phyloP scores from a whole-genome alignment of 2,113 vertebrate species.

The Mobula hypostoma region DNA sequence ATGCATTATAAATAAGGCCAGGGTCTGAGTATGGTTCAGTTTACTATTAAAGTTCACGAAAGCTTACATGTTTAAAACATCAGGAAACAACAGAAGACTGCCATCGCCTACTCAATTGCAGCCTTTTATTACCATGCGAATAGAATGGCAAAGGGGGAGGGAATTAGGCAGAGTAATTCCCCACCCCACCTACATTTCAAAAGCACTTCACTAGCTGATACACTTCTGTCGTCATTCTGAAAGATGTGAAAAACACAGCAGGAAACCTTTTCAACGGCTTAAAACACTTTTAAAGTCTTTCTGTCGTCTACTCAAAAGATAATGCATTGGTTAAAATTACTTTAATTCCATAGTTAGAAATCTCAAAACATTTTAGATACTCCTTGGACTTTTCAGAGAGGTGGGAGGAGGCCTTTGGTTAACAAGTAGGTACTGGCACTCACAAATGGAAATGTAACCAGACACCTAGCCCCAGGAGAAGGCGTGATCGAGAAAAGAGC shows the following conservation, averaged over 20 bases:
- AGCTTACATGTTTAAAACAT: background rate
- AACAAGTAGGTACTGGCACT: background rate
- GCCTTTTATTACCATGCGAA: background rate
- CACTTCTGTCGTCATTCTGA: background rate
- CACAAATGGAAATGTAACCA: background rate
- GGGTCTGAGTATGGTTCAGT: background rate
- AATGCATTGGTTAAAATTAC: background rate
- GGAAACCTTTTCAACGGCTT: background rate
- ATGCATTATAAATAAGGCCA: background rate
- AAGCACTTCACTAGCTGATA: too few relatives aligned
- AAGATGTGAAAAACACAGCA: background rate
- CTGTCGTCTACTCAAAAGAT: background rate
- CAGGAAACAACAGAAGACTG: background rate
- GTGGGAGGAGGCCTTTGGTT: background rate
- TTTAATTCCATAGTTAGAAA: background rate
- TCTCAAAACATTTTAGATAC: background rate
- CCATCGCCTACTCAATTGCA: background rate
- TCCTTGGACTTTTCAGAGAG: background rate
- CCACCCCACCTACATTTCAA: background rate
- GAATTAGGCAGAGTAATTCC: background rate
- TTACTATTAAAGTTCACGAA: background rate
- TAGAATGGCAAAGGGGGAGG: background rate
- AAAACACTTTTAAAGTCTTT: background rate
- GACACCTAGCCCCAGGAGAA: background rate
- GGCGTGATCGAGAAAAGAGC: background rate